Conservation (phyloP, 2,797 vertebrate genomes). For the Chrosomus eos region DNA sequence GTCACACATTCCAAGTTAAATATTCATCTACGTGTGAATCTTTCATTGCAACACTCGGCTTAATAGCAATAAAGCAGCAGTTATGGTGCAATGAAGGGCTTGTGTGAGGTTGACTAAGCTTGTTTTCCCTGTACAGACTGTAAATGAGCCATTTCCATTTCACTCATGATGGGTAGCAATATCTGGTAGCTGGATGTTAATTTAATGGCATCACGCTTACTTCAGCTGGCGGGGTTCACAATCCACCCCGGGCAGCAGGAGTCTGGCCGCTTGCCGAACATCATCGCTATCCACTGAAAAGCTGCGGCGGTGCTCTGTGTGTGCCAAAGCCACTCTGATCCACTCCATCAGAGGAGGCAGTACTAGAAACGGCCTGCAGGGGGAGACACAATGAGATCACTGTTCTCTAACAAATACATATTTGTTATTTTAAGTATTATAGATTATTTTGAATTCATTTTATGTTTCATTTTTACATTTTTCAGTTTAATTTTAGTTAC, state of each 20-base stretch:
- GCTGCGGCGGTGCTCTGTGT: slow-evolving; percentile 93
- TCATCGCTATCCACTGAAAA: slow-evolving; percentile 98
- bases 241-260: slow-evolving; percentile 94
- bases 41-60: neutral
- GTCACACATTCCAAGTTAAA: slow-evolving; percentile 16
- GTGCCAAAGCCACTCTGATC: slow-evolving; percentile 92
- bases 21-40: neutral
- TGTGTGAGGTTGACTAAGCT: slow-evolving; percentile 21
- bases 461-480: neutral
- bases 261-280: slow-evolving; percentile 93
- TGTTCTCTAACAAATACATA: neutral
- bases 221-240: slow-evolving; percentile 96
- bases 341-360: slow-evolving; percentile 98
- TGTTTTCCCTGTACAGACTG: slow-evolving; percentile 23
- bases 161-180: slow-evolving; percentile 20
- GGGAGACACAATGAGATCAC: slow-evolving; percentile 64
- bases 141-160: slow-evolving; percentile 27
- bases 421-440: neutral
- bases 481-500: neutral
- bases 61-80: neutral
- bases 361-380: slow-evolving; percentile 90
- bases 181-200: slow-evolving; percentile 37
- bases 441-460: neutral
- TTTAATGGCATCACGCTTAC: slow-evolving; percentile 73
- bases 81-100: neutral